Conservation (phyloP, 2,113 vertebrate genomes). For the Tragelaphus imberbis region DNA sequence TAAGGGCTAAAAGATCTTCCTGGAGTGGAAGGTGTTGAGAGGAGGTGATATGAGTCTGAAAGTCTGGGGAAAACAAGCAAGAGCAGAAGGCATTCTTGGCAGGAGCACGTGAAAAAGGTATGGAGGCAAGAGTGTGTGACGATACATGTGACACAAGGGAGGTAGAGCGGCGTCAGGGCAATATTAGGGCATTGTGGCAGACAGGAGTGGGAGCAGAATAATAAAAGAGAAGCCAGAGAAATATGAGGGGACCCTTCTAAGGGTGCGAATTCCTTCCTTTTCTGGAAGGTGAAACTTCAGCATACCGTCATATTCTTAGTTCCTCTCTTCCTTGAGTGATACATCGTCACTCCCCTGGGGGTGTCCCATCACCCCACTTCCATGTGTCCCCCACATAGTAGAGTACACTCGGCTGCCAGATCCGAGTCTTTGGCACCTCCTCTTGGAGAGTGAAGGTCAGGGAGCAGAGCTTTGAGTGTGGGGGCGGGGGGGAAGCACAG, state of each 20-base stretch:
- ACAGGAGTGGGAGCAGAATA: rapidly evolving
- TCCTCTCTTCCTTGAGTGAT: too few relatives aligned
- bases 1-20: background rate
- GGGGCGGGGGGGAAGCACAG: too few relatives aligned
- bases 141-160: too few relatives aligned
- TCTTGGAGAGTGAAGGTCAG: background rate
- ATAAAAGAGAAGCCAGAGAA: background rate
- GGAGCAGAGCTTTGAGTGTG: background rate
- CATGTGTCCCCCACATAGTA: rapidly evolving
- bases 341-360: background rate
- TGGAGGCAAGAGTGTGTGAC: too few relatives aligned
- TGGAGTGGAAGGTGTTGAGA: background rate
- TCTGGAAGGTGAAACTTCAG: background rate
- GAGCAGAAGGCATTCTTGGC: background rate
- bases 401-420: background rate
- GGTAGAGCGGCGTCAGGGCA: rapidly evolving
- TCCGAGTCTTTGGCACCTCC: background rate
- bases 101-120: background rate
- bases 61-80: background rate
- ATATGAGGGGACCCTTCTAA: rapidly evolving
- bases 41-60: background rate
- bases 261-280: background rate
- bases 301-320: background rate
- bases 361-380: background rate
- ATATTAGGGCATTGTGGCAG: background rate